Percentiles rank a stretch among this genome's conserved stretches.
Conservation (phyloP, 2,113 vertebrate species). For the Arizona elegans region DNA sequence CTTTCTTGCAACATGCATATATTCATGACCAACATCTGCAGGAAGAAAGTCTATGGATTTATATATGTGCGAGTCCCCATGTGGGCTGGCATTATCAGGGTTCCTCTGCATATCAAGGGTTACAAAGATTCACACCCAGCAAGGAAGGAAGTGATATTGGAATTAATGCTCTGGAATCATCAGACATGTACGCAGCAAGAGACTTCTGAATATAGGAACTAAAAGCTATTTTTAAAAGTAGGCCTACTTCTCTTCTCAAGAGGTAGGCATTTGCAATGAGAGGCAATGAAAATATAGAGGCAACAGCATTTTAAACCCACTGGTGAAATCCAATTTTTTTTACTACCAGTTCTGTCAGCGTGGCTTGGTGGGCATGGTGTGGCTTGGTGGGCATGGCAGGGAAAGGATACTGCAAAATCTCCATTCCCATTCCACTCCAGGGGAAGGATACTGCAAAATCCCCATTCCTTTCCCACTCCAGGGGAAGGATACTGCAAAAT, state of each 20-base stretch:
- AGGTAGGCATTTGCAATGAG: neutral
- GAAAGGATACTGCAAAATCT: too few relatives aligned
- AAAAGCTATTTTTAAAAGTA: neutral
- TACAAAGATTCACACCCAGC: neutral
- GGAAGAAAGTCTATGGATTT: neutral
- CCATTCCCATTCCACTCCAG: too few relatives aligned
- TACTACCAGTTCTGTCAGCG: too few relatives aligned
- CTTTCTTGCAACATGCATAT: neutral
- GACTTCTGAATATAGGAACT: neutral
- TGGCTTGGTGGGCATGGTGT: too few relatives aligned
- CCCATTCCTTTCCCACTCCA: too few relatives aligned
- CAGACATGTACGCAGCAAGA: neutral
- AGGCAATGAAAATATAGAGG: neutral
- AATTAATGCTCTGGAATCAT: neutral
- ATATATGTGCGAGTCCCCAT: neutral
- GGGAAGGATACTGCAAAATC: too few relatives aligned
- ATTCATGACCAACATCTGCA: neutral
- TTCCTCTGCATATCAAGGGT: neutral
- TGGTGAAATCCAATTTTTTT: too few relatives aligned
- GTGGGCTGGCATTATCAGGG: neutral
- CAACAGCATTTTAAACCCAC: neutral
- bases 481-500: too few relatives aligned
- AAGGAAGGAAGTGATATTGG: neutral
- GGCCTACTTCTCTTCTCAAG: neutral
- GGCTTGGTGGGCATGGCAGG: too few relatives aligned